Percentiles rank a stretch among this genome's conserved stretches.
phyloP scores from a whole-genome alignment of 2,888 invertebrate species.

The Crocallis elinguaria region DNA sequence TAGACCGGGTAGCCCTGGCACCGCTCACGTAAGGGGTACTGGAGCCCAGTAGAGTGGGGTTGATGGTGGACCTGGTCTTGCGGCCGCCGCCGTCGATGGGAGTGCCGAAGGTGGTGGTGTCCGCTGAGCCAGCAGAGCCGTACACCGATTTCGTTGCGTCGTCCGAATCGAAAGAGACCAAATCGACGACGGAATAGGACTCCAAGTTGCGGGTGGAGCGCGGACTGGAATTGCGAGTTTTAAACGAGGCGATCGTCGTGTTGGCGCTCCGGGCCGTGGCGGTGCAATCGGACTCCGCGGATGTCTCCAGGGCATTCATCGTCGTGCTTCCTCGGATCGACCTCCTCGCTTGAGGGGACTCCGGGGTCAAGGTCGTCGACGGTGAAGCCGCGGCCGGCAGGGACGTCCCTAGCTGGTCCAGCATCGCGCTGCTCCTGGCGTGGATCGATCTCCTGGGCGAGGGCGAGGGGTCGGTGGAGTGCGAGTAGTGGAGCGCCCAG shows the following conservation, averaged over 20 bases:
- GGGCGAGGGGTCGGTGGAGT: constrained; percentile 44
- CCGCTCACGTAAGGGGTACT: constrained; percentile 60
- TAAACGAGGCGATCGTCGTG: constrained; percentile 38
- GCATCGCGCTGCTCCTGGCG: constrained; percentile 56
- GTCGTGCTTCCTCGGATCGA: constrained; percentile 52
- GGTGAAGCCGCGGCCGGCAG: constrained; percentile 17
- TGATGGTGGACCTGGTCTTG: constrained; percentile 51
- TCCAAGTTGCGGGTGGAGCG: constrained; percentile 49
- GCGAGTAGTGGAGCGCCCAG: constrained; percentile 58
- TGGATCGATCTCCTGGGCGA: constrained; percentile 56
- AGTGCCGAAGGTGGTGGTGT: constrained; percentile 50
- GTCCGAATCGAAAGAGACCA: constrained; percentile 64
- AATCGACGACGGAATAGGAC: constrained; percentile 71
- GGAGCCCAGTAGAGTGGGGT: constrained; percentile 47
- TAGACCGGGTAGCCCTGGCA: constrained; percentile 25
- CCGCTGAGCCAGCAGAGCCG: constrained; percentile 52
- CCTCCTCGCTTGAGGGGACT: constrained; percentile 44
- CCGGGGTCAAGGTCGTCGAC: constrained; percentile 33
- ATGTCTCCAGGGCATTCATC: constrained; percentile 47
- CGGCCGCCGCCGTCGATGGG: constrained; percentile 43
- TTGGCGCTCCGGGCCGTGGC: constrained; percentile 32
- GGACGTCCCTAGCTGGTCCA: constrained; percentile 47
- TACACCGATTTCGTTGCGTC: constrained; percentile 54
- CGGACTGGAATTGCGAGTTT: constrained; percentile 50
- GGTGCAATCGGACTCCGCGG: constrained; percentile 16